These are phyloP conservation scores for Tamias sibiricus DNA, from an alignment of 2,113 vertebrate species.

Conservation along the genomic window DNA sequence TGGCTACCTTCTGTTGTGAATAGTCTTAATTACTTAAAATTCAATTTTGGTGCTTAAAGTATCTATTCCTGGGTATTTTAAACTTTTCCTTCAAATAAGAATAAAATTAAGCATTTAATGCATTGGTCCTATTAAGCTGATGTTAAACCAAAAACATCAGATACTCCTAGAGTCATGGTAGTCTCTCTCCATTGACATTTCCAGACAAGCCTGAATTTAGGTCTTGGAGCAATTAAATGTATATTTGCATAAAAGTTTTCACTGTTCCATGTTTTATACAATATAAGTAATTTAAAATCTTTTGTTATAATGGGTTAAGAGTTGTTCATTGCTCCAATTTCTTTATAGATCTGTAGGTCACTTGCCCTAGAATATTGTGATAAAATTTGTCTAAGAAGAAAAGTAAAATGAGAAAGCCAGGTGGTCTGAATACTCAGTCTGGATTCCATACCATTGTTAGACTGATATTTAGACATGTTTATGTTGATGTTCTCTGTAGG, in stretches of 20 bases:
- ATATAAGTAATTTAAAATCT: neutral
- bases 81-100: slow-evolving; percentile 21
- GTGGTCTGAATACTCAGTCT: neutral
- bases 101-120: neutral
- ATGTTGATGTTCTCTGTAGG: neutral
- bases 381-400: neutral
- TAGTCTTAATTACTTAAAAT: slow-evolving; percentile 40
- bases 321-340: neutral
- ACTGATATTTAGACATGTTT: neutral
- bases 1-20: neutral
- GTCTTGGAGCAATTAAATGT: neutral
- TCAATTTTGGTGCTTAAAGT: slow-evolving; percentile 30
- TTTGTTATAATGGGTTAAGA: neutral
- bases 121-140: neutral
- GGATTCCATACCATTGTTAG: neutral
- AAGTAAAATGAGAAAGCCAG: neutral
- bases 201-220: neutral
- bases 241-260: neutral
- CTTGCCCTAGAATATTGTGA: neutral
- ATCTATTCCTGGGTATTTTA: neutral
- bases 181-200: neutral
- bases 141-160: neutral
- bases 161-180: neutral
- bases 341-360: neutral
- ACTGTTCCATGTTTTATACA: neutral